Evolutionary conservation across 2,113 vertebrate species (phyloP).

Genomic region (Oenanthe oenanthe): DNA sequence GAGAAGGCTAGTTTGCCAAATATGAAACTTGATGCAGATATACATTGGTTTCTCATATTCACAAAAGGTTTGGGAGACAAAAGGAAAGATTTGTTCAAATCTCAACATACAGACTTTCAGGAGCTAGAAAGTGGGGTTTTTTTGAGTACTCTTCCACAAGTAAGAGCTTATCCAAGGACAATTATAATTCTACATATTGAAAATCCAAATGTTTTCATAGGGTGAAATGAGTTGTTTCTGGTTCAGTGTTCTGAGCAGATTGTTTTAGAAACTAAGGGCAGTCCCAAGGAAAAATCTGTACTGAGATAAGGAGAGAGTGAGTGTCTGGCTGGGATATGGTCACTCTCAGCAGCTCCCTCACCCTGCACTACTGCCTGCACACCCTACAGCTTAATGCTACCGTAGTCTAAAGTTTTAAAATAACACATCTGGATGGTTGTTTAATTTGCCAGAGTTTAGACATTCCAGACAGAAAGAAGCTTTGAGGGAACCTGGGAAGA

Average conservation of each 20-base stretch:
- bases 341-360: neutral
- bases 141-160: neutral
- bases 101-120: neutral
- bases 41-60: neutral
- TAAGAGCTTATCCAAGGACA: neutral
- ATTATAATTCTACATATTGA: neutral
- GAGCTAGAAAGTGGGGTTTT: neutral
- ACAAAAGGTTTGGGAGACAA: neutral
- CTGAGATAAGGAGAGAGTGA: neutral
- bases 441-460: neutral
- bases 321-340: neutral
- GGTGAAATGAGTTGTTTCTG: neutral
- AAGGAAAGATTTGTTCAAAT: neutral
- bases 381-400: neutral
- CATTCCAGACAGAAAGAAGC: neutral
- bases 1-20: neutral
- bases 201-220: neutral
- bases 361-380: neutral
- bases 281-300: neutral
- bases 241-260: neutral
- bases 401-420: neutral
- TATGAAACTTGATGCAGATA: neutral
- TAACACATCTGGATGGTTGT: conserved; percentile 24
- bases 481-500: conserved; percentile 16
- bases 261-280: neutral